A percentile compares a stretch with the other conserved stretches of the same genome.
Conservation (phyloP, 1,140 invertebrate genomes). For the Galendromus occidentalis region DNA sequence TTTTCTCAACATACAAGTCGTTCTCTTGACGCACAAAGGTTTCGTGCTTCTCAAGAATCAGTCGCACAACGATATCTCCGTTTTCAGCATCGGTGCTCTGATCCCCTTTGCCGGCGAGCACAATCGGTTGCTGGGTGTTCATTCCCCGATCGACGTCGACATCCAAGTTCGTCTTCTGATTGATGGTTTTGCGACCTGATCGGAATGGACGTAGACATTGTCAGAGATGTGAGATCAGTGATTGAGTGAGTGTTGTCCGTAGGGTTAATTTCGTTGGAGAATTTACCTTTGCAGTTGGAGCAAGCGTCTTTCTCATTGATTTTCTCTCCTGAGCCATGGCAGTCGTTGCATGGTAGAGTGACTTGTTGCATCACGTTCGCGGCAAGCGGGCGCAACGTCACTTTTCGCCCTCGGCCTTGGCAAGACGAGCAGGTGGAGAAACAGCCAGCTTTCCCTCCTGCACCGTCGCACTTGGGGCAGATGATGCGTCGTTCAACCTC, state of each 20-base stretch:
- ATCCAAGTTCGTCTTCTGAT: constrained; percentile 37
- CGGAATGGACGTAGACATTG: too few relatives aligned
- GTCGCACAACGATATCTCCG: constrained; percentile 37
- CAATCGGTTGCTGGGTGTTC: constrained; percentile 34
- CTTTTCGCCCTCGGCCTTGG: constrained; percentile 28
- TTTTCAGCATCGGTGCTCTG: constrained; percentile 32
- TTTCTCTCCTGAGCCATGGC: constrained; percentile 42
- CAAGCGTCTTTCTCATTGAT: constrained; percentile 60
- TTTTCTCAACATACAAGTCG: constrained; percentile 33
- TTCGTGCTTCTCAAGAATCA: constrained; percentile 35
- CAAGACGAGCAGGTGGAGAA: constrained; percentile 24
- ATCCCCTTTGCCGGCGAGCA: constrained; percentile 36
- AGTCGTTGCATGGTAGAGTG: constrained; percentile 30
- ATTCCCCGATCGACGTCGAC: constrained; percentile 38
- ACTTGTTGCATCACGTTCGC: constrained; percentile 34
- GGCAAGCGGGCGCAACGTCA: constrained; percentile 28
- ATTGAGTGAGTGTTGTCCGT: too few relatives aligned
- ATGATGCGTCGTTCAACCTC: constrained; percentile 29
- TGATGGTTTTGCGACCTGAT: constrained; percentile 26
- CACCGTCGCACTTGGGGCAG: constrained; percentile 28
- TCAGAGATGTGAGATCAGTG: too few relatives aligned
- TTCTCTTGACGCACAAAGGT: constrained; percentile 30
- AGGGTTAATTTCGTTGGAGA: too few relatives aligned
- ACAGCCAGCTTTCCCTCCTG: constrained; percentile 26
- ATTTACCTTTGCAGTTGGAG: constrained; percentile 41